Conservation (phyloP, 2,113 vertebrate species). For the Engystomops pustulosus region DNA sequence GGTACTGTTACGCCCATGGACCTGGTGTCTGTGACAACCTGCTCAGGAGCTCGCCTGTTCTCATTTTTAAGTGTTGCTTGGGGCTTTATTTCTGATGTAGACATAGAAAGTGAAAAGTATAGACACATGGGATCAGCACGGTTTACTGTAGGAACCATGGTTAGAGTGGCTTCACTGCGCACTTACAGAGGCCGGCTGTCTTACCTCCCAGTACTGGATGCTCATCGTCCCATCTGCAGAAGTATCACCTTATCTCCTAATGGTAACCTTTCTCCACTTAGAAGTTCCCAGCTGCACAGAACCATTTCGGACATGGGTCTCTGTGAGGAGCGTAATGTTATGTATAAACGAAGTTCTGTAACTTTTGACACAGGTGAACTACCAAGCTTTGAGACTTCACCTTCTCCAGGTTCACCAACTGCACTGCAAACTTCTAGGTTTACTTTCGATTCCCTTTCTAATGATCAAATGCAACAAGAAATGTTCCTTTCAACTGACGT, state of each 20-base stretch:
- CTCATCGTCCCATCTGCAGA: slow-evolving; percentile 75
- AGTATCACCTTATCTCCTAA: slow-evolving; percentile 72
- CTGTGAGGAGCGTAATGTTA: slow-evolving; percentile 78
- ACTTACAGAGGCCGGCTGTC: slow-evolving; percentile 90
- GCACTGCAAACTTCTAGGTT: slow-evolving; percentile 75
- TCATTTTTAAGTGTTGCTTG: slow-evolving; percentile 92
- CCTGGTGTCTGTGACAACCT: slow-evolving; percentile 86
- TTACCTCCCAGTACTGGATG: slow-evolving; percentile 77
- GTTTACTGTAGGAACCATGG: slow-evolving; percentile 85
- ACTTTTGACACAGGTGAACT: slow-evolving; percentile 67
- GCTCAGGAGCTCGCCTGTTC: slow-evolving; percentile 77
- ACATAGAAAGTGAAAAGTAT: slow-evolving; percentile 90
- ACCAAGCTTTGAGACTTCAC: slow-evolving; percentile 75
- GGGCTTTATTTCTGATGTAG: slow-evolving; percentile 92
- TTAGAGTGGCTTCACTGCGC: slow-evolving; percentile 83
- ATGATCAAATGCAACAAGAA: slow-evolving; percentile 54
- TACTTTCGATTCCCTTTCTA: slow-evolving; percentile 52
- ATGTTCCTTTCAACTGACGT: slow-evolving; percentile 56
- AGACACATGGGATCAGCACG: slow-evolving; percentile 85
- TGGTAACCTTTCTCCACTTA: slow-evolving; percentile 73
- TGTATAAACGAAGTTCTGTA: slow-evolving; percentile 64
- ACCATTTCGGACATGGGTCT: slow-evolving; percentile 87
- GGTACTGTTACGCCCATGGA: slow-evolving; percentile 82
- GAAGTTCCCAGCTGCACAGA: slow-evolving; percentile 81
- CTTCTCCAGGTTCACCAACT: slow-evolving; percentile 70